Evolutionary conservation across 2,113 vertebrate species (phyloP), one percentile per base, ranked within the genome.

Genomic region (Pandion haliaetus): DNA sequence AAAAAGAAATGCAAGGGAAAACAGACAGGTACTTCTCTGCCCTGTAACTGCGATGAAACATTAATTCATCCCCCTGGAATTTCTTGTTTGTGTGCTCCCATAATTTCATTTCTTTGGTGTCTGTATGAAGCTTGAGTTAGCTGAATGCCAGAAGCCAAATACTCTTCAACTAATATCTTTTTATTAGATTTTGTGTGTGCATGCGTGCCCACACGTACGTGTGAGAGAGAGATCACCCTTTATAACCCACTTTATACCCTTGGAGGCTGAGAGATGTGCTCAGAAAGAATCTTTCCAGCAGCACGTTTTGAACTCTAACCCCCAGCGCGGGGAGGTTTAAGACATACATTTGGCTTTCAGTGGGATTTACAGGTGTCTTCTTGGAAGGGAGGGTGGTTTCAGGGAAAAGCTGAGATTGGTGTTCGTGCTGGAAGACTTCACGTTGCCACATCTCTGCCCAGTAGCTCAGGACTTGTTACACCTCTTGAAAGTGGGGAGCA

Each of bases 61-160:
- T 21, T 92, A 91, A 97, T 95, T 90, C 93, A 83, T 91, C 93
- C 95, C 95, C 63, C 81, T 93, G 94, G 97, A 97, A 94, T 95
- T 94, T 66, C 94, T 96, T 97, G 89, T 96, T 95, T 95, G 94
- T 95, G 84, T 77, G 86, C 94, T 88, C 67, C 94, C 50, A 17
- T 91, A 93, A 93, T 97, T 92, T 95, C 91, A 90, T 97, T 96
- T 96, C 95, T 96, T 94, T 44, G 86, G 91, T 97, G 94, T 96
- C 93, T 97, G 89, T 95, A 85, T 36, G 96, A 97, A 89, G 79
- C 93, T 91, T 8, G 74, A 80, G 94, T 78, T 87, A 91, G 88
- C 65, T 77, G 88, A 89, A 83, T 34, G 94, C 94, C 93, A 96
- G 91, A 73, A 94, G 95, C 91, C 94, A 95, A 97, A 91, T 91